These are phyloP conservation scores for Burhinus bistriatus DNA, from an alignment of 2,113 vertebrate species.

Conservation along the genomic window DNA sequence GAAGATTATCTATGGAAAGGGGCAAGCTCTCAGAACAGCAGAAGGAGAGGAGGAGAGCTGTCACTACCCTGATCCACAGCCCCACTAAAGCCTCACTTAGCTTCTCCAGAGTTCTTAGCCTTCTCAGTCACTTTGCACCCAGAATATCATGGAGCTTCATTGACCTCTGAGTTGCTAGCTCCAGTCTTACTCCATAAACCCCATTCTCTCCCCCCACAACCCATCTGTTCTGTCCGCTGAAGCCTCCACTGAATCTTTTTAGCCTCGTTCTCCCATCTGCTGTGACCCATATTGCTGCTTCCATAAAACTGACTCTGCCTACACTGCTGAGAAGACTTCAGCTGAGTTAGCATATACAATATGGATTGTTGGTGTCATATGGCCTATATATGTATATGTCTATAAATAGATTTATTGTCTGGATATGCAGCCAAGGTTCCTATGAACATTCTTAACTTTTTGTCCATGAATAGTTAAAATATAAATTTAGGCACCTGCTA, in stretches of 20 bases:
- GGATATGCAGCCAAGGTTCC: not conserved
- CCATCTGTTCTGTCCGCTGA: conserved; percentile 62
- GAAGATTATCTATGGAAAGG: not conserved
- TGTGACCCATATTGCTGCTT: conserved; percentile 68
- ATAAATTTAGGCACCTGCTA: conserved; percentile 3
- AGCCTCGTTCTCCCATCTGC: conserved; percentile 66
- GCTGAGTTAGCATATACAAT: conserved; percentile 60
- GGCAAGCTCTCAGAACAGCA: not conserved
- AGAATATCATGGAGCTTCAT: conserved; percentile 25
- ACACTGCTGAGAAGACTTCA: conserved; percentile 50
- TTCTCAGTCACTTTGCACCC: not conserved
- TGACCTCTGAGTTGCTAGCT: conserved; percentile 32
- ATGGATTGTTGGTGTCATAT: conserved; percentile 62
- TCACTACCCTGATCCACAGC: not conserved
- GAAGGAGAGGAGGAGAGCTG: not conserved
- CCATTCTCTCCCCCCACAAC: conserved; percentile 41
- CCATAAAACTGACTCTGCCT: conserved; percentile 59
- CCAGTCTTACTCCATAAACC: conserved; percentile 48
- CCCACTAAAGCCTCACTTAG: not conserved
- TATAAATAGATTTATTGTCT: conserved; percentile 62
- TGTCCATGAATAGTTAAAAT: not conserved
- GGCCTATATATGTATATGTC: conserved; percentile 43
- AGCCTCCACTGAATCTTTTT: conserved; percentile 58
- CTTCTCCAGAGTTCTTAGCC: conserved; percentile 9
- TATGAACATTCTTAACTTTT: conserved; percentile 6